Base-by-base conservation (phyloP, 2,113 vertebrate genomes). In the Indri indri region DNA sequence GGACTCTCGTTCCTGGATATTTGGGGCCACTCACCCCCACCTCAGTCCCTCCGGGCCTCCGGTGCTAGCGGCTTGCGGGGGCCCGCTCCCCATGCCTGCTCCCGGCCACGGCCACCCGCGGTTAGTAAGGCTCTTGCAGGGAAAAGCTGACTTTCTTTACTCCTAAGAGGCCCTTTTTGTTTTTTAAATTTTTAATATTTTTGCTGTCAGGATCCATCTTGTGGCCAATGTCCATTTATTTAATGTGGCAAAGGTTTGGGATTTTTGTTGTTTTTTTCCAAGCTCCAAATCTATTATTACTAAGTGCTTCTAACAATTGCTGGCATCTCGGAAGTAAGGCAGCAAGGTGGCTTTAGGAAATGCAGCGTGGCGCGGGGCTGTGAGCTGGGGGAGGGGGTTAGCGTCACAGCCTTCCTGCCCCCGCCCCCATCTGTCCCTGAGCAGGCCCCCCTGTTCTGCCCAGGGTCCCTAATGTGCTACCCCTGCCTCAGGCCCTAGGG, bases 401-500 rank as follows among this genome's bases (percentile, higher is more conserved):
- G 57, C n/a, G 52, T 73, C 17, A 73, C 34, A 13, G 87, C 74
- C 63, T 8, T 25, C 54, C 74, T 17, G 54, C 52, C 10, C 73
- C 45, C 1, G 0, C 83, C 82, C 81, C 45, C 25, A 0, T 5
- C 89, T 27, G 65, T 13, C 50, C 73, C 45, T 8, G n/a, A 27
- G 90, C 76, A 40, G 76, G 52, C 8, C 34, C 74, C 45, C 11
- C 27, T 16, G 0, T 13, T 22, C 61, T 0, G 2, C 34, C 17
- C 63, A 1, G 45, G 40, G 8, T 27, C 37, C 70, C 97, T 95
- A 40, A 96, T 0, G 11, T 4, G 66, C 16, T 3, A 5, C 30
- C 59, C 50, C 37, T 8, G 17, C 54, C 54, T 5, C 99, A 99
- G 99, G 99, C 99, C 34, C 98, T 99, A 93, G 99, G 99, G 6